A percentile compares a stretch with the other conserved stretches of the same genome.
phyloP scores from a whole-genome alignment of 2,113 vertebrate species.

The Phaetusa simplex region DNA sequence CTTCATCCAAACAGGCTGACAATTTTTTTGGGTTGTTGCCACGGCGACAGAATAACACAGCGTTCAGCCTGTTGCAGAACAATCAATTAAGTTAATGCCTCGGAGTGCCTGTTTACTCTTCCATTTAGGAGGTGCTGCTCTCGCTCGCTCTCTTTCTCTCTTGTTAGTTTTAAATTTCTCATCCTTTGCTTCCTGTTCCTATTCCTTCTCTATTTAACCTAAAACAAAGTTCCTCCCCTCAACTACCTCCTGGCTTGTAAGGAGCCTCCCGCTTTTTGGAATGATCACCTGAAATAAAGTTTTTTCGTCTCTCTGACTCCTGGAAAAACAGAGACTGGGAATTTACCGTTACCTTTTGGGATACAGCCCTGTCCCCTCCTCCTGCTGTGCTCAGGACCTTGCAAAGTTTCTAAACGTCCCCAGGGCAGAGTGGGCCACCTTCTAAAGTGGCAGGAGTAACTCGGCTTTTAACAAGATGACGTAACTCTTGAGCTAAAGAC shows the following conservation, averaged over 20 bases:
- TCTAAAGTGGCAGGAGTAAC: background rate
- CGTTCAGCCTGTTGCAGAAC: slow-evolving; percentile 86
- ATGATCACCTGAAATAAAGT: background rate
- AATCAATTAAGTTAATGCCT: slow-evolving; percentile 89
- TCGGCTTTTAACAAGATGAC: background rate
- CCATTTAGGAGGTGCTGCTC: slow-evolving; percentile 60
- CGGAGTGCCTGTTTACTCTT: slow-evolving; percentile 76
- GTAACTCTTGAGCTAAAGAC: background rate
- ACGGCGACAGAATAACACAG: slow-evolving; percentile 84
- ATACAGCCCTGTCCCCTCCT: background rate
- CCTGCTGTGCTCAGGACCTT: background rate
- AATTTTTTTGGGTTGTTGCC: slow-evolving; percentile 84
- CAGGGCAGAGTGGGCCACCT: background rate
- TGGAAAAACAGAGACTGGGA: background rate
- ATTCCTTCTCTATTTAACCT: background rate
- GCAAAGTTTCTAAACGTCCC: background rate
- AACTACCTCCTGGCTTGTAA: background rate
- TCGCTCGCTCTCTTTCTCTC: slow-evolving; percentile 9
- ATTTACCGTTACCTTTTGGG: background rate
- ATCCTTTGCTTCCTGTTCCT: slow-evolving; percentile 8
- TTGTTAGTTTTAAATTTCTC: slow-evolving; percentile 4
- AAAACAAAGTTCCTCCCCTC: background rate
- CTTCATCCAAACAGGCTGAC: slow-evolving; percentile 86
- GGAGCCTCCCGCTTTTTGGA: background rate
- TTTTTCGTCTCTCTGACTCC: background rate